Percentiles rank a stretch among this genome's conserved stretches.
Conservation (phyloP, 1,140 invertebrate genomes). For the Drosophila arizonae region DNA sequence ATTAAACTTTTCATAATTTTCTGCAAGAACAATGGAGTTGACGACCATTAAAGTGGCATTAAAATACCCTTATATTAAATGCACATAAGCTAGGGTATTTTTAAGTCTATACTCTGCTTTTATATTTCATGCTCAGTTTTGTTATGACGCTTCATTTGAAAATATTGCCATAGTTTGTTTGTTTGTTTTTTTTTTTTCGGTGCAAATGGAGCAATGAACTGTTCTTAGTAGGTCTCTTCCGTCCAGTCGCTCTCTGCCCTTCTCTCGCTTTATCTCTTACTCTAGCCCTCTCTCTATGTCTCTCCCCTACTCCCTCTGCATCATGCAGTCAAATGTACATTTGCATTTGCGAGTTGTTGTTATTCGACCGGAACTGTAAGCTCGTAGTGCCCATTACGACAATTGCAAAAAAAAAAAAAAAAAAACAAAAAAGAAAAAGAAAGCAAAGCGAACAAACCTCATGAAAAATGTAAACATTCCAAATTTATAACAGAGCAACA, state of each 20-base stretch:
- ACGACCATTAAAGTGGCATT: too few relatives aligned
- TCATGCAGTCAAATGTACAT: slow-evolving; percentile 4
- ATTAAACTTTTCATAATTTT: too few relatives aligned
- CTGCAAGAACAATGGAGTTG: too few relatives aligned
- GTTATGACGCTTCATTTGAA: slow-evolving; percentile 36
- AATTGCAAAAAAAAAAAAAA: slow-evolving; percentile 26
- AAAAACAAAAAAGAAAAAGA: not conserved
- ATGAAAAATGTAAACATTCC: slow-evolving; percentile 69
- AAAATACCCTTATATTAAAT: too few relatives aligned
- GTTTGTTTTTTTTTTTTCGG: slow-evolving; percentile 14
- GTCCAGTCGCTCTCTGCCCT: not conserved
- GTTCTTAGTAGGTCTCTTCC: slow-evolving; percentile 27
- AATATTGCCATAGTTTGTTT: not conserved
- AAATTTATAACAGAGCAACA: slow-evolving; percentile 57
- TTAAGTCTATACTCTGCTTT: not conserved
- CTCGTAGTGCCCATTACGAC: slow-evolving; percentile 73
- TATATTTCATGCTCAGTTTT: not conserved
- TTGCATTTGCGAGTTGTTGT: slow-evolving; percentile 1
- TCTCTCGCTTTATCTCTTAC: not conserved
- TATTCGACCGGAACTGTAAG: slow-evolving; percentile 66
- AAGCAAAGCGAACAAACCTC: slow-evolving; percentile 13
- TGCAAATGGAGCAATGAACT: slow-evolving; percentile 71
- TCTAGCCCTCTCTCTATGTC: not conserved
- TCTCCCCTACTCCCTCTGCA: not conserved
- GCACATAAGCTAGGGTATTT: slow-evolving; percentile 5